Evolutionary conservation across 2,113 vertebrate species (phyloP), one percentile per base, ranked within the genome.

Genomic region (Odocoileus virginianus): DNA sequence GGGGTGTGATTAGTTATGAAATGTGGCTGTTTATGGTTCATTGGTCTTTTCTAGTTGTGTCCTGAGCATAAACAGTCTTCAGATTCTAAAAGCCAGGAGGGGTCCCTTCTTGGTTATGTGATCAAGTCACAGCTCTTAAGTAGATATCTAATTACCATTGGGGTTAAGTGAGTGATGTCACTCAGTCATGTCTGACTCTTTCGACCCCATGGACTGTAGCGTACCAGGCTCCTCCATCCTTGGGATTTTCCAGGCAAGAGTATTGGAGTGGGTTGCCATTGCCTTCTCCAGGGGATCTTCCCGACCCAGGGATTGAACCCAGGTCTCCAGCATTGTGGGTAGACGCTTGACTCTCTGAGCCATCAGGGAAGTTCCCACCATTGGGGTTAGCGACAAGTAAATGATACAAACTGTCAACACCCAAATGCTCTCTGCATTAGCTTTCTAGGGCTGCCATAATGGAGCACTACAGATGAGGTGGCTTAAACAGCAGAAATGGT

Each of bases 401-500:
- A 71, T 71, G 14, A 33, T 23, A 50, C 2, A 15, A 19, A 30
- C 10, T 25, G 1, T 21, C 43, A 45, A 1, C 27, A 12, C 90
- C 14, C 61, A 52, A 33, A 13, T 36, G 36, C 17, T 54, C 9
- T 52, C 33, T 52, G 30, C 40, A 3, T 79, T 43, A 1, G 21
- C 52, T 76, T n/a, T 1, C 87, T 30, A 33, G 54, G 12, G 43
- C 28, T 40, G 33, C 33, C 17, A 0, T 40, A 5, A 45, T 23
- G 33, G 45, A 55, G 55, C 6, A 2, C 13, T n/a, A 17, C 1
- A 21, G 14, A 2, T 10, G 7, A 1, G 12, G 21, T 14, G 25
- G 19, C 19, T 47, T 52, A 55, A 67, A 36, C 21, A 11, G 19
- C 19, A 55, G 28, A 92, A 89, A 27, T 10, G 6, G 13, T 17